Base-by-base conservation (phyloP, 2,888 invertebrate species). In the Dryocosmus kuriphilus region DNA sequence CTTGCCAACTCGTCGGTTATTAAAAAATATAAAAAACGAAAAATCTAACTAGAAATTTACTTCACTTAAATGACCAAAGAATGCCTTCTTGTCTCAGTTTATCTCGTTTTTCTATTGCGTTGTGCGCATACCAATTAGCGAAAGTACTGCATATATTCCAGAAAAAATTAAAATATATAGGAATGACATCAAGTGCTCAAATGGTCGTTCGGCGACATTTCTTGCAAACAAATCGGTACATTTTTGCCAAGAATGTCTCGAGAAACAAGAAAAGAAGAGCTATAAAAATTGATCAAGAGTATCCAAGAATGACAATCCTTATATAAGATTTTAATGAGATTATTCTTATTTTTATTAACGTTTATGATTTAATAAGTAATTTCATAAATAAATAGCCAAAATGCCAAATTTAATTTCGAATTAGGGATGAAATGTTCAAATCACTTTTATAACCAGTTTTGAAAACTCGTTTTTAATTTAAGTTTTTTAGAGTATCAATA, bases 111-210 rank as follows among this genome's bases (percentile, higher is more conserved):
- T 3, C 32, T 30, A 19, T 62, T 30, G 35, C 35, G 11, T 22
- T 63, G 6, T 35, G 65, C 65, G 65, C 38, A 41, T 65, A 41
- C 16, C 65, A 41, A 24, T 24, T 2, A 65, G 22, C 35, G 41
- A 6, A 38, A 22, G 65, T 24, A 38, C 38, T 65, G 24, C 22
- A 55, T 55, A 2, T 24, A 38, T 38, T 22, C 22, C 27, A 38
- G 11, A 63, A 22, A 38, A 41, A 63, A n/a, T 30, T 11, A 38
- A 27, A 41, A 65, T 38, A 41, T 41, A 27, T 24, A 41, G 38
- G 41, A 65, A 65, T 65, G 65, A 65, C 65, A 24, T 65, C 2
- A 65, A 27, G 24, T 35, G 41, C 16, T 65, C 2, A 65, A 27
- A 16, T 35, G 41, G 27, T 65, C 38, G 14, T 65, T 65, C 16